Percentiles rank a stretch among this genome's conserved stretches.
Evolutionary conservation across 2,797 vertebrate genomes (phyloP).

Genomic region (Simalia tracyae): DNA sequence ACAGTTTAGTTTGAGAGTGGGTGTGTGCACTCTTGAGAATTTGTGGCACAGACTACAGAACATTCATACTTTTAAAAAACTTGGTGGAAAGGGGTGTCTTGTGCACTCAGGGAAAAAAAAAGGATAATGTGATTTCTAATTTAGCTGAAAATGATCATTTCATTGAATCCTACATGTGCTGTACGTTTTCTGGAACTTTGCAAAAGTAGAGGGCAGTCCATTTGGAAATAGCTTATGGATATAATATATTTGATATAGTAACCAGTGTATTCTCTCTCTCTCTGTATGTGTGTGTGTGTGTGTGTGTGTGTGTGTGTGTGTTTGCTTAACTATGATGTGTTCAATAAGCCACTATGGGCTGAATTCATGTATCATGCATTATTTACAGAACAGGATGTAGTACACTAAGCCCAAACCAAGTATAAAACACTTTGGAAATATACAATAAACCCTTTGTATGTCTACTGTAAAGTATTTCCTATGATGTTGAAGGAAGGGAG

Average conservation of each 20-base stretch:
- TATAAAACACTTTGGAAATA: too few species aligned
- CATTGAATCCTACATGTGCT: not conserved
- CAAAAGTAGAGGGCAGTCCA: not conserved
- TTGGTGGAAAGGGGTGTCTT: not conserved
- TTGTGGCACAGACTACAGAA: not conserved
- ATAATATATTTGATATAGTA: not conserved
- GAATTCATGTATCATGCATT: not conserved
- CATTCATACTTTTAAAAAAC: not conserved
- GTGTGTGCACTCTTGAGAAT: not conserved
- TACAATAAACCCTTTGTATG: too few species aligned
- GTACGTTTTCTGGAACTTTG: not conserved
- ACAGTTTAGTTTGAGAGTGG: not conserved
- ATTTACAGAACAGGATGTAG: not conserved
- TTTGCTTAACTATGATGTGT: not conserved
- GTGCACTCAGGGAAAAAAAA: not conserved
- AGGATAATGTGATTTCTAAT: not conserved
- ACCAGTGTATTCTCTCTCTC: not conserved
- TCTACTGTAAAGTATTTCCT: too few species aligned
- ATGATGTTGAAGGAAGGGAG: too few species aligned
- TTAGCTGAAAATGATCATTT: not conserved
- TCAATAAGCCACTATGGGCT: not conserved
- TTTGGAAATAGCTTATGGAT: not conserved
- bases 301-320: too few species aligned
- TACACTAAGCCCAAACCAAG: not conserved
- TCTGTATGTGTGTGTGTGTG: too few species aligned